Base-by-base conservation (phyloP, 1,140 invertebrate species). In the Yoshiicerus persimilis region DNA sequence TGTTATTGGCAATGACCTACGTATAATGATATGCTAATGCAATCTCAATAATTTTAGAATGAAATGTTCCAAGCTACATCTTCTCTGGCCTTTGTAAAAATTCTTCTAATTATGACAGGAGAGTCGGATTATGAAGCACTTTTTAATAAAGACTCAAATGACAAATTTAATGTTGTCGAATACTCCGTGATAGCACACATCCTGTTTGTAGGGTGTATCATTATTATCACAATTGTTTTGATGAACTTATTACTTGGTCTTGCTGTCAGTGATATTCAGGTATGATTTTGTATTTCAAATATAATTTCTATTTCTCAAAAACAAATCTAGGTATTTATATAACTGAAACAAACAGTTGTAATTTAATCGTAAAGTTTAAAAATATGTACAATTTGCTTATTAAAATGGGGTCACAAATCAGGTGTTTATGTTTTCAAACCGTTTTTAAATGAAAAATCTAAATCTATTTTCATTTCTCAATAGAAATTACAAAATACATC, bases 51-150 rank as follows among this genome's bases (percentile, higher is more conserved):
- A n/a, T 39, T 27, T 4, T 25, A 89, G 89, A 39, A 88, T 62
- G 84, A 86, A 66, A 62, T 94, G 94, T 91, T 92, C 92, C 84
- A 92, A 94, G 87, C n/a, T n/a, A 92, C 5, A 30, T 62, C 94
- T 94, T 90, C 91, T 92, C 90, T 91, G 13, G 91, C 93, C 4
- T 87, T 94, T 16, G 91, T 94, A 2, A 94, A 93, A 91, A 96
- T 97, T 0, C 92, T 97, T 62, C 96, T 96, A 0, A 97, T 97
- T 96, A 97, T 97, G 96, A 97, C 96, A 4, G 96, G 97, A 0
- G 97, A 97, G 92, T 92, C 96, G 84, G 95, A 96, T 90, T 93
- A 96, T 47, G 95, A 95, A 84, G 91, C 90, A 87, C 92, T 96
- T 20, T 91, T 96, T 3, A 93, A 95, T 30, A 94, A 95, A 85